A percentile compares a stretch with the other conserved stretches of the same genome.
Conservation (phyloP, 2,113 vertebrate species). For the Sturnus vulgaris region DNA sequence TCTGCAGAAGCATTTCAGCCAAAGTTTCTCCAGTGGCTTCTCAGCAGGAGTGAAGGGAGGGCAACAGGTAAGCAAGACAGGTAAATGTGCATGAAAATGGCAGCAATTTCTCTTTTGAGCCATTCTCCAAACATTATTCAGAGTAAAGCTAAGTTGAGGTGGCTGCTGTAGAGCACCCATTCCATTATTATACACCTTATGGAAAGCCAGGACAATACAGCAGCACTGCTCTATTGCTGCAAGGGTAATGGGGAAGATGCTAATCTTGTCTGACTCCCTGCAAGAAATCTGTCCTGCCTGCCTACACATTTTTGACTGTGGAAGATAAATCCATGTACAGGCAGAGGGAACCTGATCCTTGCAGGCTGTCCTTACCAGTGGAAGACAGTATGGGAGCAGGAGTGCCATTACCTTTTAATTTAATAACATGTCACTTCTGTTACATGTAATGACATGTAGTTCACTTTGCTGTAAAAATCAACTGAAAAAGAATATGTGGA, state of each 20-base stretch:
- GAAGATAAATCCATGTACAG: background rate
- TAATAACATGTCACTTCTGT: background rate
- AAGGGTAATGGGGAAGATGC: background rate
- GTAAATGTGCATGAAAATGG: background rate
- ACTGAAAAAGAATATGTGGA: background rate
- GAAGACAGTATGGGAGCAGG: background rate
- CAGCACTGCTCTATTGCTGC: background rate
- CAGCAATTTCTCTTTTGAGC: background rate
- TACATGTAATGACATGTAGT: background rate
- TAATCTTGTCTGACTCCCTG: background rate
- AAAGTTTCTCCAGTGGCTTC: background rate
- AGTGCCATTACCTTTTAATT: background rate
- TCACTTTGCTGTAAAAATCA: background rate
- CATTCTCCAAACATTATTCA: background rate
- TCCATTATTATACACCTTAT: background rate
- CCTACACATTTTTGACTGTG: background rate
- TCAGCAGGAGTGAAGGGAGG: background rate
- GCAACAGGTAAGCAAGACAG: background rate
- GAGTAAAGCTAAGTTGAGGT: background rate
- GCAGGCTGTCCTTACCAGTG: background rate
- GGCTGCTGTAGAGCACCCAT: background rate
- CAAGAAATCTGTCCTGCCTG: background rate
- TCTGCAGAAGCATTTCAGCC: background rate
- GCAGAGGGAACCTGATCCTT: background rate
- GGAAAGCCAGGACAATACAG: background rate